Conservation (phyloP, 2,888 invertebrate species). For the Drosophila barbarae region DNA sequence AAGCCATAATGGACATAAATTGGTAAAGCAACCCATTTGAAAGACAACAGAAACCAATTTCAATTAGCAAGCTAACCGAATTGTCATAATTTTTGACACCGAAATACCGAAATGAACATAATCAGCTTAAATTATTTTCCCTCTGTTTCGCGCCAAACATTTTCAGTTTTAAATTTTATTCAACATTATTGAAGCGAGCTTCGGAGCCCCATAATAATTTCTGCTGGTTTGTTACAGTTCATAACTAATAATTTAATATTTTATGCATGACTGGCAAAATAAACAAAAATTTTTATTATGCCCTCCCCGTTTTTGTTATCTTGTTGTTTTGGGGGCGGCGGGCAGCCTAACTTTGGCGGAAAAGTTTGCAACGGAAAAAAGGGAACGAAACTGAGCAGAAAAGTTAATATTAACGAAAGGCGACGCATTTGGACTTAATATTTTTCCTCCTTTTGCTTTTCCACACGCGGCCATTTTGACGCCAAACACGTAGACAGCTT, state of each 20-base stretch:
- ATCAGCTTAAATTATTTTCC: conserved; percentile 42
- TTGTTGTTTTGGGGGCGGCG: conserved; percentile 38
- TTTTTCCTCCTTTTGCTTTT: conserved; percentile 10
- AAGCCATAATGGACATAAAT: not conserved
- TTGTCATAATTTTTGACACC: conserved; percentile 30
- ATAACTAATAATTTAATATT: conserved; percentile 73
- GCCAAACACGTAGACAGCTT: conserved; percentile 67
- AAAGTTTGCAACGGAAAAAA: conserved; percentile 49
- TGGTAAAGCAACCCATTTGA: not conserved
- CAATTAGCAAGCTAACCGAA: conserved; percentile 20
- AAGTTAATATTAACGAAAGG: conserved; percentile 73
- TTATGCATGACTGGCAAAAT: conserved; percentile 74
- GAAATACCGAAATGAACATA: conserved; percentile 20
- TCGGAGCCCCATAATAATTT: conserved; percentile 11
- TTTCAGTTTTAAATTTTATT: conserved; percentile 18
- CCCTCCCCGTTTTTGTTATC: conserved; percentile 42
- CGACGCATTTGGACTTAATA: conserved; percentile 71
- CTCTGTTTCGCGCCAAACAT: conserved; percentile 8
- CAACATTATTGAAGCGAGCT: not conserved
- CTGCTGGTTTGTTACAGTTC: conserved; percentile 39
- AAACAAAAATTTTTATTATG: conserved; percentile 63
- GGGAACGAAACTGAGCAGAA: conserved; percentile 68
- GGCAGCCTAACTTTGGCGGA: conserved; percentile 55
- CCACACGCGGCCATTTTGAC: conserved; percentile 62
- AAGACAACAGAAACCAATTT: conserved; percentile 19